These are phyloP conservation scores for Melierax canorus DNA, from an alignment of 2,113 vertebrate species.

Conservation along the genomic window DNA sequence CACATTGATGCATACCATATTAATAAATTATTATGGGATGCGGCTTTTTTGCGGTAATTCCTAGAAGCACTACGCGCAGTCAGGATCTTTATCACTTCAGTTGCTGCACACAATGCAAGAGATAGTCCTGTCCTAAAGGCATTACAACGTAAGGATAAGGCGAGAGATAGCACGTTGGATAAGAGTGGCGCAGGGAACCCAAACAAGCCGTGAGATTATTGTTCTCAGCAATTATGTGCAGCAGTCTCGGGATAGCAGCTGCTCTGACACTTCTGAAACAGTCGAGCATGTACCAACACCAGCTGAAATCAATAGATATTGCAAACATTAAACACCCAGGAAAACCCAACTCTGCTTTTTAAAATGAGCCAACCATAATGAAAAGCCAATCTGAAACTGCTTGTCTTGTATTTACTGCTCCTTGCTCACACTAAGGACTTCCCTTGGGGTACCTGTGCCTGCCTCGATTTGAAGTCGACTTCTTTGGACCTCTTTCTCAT, in stretches of 20 bases:
- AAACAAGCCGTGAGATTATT: background rate
- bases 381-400: background rate
- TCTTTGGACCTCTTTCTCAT: background rate
- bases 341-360: conserved; percentile 24
- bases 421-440: fast-evolving
- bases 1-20: background rate
- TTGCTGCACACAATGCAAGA: background rate
- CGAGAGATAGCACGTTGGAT: background rate
- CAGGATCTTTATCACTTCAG: background rate
- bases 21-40: conserved; percentile 24
- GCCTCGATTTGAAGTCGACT: background rate
- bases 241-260: background rate
- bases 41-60: background rate
- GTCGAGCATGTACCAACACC: background rate
- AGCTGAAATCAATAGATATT: conserved; percentile 8
- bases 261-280: background rate
- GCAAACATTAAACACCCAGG: conserved; percentile 8
- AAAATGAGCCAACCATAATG: background rate
- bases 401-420: background rate
- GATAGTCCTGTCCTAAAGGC: background rate
- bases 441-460: background rate
- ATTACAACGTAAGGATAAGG: background rate
- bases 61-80: background rate
- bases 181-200: background rate
- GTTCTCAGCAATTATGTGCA: background rate